Percentiles rank a stretch among this genome's conserved stretches.
Evolutionary conservation across 1,140 invertebrate genomes (phyloP).

Genomic region (Lordiphosa clarofinis): DNA sequence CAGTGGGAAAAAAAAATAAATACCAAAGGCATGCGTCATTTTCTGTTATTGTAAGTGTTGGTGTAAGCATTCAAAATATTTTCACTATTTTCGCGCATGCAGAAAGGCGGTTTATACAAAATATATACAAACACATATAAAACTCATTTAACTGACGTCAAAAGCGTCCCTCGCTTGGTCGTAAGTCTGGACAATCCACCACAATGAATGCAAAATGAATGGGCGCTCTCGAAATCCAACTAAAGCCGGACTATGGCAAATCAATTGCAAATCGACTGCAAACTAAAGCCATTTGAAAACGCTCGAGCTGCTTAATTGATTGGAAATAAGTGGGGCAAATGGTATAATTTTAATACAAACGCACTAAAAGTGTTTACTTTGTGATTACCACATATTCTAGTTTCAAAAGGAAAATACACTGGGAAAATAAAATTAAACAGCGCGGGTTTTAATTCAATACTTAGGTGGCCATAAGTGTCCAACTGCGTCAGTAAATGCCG

Average conservation of each 20-base stretch:
- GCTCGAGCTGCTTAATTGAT: conserved; percentile 29
- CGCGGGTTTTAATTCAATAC: no score
- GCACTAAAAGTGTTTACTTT: no score
- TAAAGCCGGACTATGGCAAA: conserved; percentile 8
- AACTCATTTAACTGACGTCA: conserved; percentile 29
- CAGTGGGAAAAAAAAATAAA: conserved; percentile 18
- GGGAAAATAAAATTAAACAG: no score
- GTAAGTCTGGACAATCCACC: not conserved
- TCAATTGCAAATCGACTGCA: conserved; percentile 26
- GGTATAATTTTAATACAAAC: not conserved
- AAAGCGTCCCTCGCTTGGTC: conserved; percentile 1
- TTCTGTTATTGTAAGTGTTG: conserved; percentile 23
- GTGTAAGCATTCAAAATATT: conserved; percentile 28
- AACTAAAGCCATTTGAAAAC: conserved; percentile 21
- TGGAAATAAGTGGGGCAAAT: conserved; percentile 12
- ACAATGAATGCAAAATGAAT: not conserved
- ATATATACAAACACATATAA: no score
- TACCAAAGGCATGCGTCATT: conserved; percentile 23
- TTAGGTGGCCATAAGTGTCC: no score
- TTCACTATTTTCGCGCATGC: conserved; percentile 21
- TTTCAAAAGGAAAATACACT: no score
- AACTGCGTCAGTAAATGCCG: no score
- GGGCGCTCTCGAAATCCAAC: not conserved
- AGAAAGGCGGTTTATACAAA: conserved; percentile 1
- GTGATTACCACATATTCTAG: no score